Percentiles rank a stretch among this genome's conserved stretches.
phyloP scores from a whole-genome alignment of 2,113 vertebrate genomes.

The Tragelaphus strepsiceros region DNA sequence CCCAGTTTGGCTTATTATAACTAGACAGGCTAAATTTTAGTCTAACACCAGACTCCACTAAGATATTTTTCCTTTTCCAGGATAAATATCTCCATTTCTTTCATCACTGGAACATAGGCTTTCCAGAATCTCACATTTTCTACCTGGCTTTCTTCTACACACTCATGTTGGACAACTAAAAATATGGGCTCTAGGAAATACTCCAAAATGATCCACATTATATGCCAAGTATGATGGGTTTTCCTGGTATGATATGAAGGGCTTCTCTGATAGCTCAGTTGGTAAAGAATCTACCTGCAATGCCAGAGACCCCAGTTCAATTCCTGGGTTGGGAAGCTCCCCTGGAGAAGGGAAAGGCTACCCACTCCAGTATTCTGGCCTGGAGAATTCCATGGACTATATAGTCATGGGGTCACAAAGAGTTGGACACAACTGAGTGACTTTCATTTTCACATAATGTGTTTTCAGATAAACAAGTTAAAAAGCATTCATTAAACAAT shows the following conservation, averaged over 20 bases:
- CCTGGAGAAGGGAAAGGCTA: not conserved
- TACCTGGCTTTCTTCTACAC: not conserved
- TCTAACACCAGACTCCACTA: not conserved
- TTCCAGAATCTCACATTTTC: not conserved
- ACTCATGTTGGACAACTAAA: not conserved
- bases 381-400: not conserved
- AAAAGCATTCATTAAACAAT: not conserved
- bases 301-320: not conserved
- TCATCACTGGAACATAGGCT: not conserved
- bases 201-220: not conserved
- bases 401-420: not conserved
- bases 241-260: not conserved
- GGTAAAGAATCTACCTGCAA: not conserved
- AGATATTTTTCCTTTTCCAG: not conserved
- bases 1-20: not conserved
- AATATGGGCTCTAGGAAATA: not conserved
- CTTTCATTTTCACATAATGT: not conserved
- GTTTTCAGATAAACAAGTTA: not conserved
- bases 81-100: not conserved
- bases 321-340: not conserved
- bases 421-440: fast-evolving
- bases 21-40: not conserved
- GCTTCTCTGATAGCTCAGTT: not conserved
- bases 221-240: not conserved
- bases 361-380: not conserved